Percentiles rank a stretch among this genome's conserved stretches.
These are phyloP conservation scores for Albula goreensis DNA, from an alignment of 2,113 vertebrate species.

Conservation along the genomic window DNA sequence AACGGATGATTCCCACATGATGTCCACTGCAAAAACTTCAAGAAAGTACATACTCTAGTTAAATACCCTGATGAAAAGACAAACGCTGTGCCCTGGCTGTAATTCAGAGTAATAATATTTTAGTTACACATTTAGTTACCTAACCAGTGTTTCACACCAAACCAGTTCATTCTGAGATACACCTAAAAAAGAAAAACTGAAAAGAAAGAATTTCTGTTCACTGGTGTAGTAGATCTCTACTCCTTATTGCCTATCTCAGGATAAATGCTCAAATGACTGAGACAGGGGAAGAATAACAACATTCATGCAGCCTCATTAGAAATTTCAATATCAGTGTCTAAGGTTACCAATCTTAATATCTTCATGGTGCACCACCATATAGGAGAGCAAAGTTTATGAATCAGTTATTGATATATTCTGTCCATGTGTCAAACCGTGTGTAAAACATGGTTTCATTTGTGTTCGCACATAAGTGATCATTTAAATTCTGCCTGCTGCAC, in stretches of 20 bases:
- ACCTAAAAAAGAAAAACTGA: conserved; percentile 44
- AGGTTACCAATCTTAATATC: conserved; percentile 42
- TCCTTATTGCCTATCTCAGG: conserved; percentile 9
- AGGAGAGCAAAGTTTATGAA: conserved; percentile 49
- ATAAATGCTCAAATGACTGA: conserved; percentile 61
- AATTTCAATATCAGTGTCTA: conserved; percentile 35
- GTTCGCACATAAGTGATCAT: conserved; percentile 12
- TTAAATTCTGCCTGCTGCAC: conserved; percentile 10
- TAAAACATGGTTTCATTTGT: conserved; percentile 29
- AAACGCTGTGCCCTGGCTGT: no score
- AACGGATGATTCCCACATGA: no score
- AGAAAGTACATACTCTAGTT: no score
- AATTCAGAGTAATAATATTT: neutral
- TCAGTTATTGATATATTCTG: conserved; percentile 27
- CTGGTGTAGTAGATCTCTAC: conserved; percentile 38
- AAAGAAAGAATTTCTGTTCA: conserved; percentile 42
- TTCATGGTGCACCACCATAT: conserved; percentile 39
- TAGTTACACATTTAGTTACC: neutral
- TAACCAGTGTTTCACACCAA: neutral
- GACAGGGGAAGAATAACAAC: conserved; percentile 50
- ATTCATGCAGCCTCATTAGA: conserved; percentile 48
- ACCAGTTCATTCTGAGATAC: neutral
- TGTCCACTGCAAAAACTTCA: no score
- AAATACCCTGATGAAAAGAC: no score
- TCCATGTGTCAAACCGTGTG: conserved; percentile 24